Base-by-base conservation (phyloP, 2,888 invertebrate genomes). In the Oconnorella tubifera region DNA sequence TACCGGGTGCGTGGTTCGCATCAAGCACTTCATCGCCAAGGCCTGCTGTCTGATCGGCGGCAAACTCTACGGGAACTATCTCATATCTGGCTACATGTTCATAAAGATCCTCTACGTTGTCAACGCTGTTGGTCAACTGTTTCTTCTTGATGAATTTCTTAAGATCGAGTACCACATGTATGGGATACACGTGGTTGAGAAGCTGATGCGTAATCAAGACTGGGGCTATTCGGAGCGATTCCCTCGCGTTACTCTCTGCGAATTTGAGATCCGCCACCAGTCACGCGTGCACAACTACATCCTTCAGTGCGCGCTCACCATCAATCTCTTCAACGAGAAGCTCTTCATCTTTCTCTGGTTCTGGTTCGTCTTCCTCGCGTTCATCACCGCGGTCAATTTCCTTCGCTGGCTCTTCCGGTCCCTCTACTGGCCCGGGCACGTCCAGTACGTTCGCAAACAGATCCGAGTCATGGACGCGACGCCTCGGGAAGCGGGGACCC, bases 131-230 rank as follows among this genome's bases (percentile, higher is more conserved):
- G 82, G 82, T 19, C 84, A 84, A 72, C 77, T 84, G 63, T 82
- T 83, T 71, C 76, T 83, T 61, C 77, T 84, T 51, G 83, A 84
- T 73, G 78, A 80, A 65, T 84, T 85, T 68, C 78, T 84, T 31
- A 84, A 83, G 59, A 80, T 78, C 56, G 78, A 81, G 63, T 80
- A 78, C 70, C 79, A 81, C 68, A 74, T 78, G 50, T 81, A 81
- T 73, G 84, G 84, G 55, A 81, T 82, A 29, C 82, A 84, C 73
- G 81, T 84, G 19, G 74, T 85, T 66, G 80, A 80, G 64, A 81
- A 82, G 68, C 70, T 85, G 63, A 77, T 83, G 57, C 75, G 78
- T 67, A 82, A 71, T 0, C 70, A 75, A 55, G 78, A 79, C 68
- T 80, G 79, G 78, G 73, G 76, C 31, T 78, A 77, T 51, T 79